These are phyloP conservation scores for Melolontha melolontha DNA, from an alignment of 2,888 invertebrate genomes.

Conservation along the genomic window DNA sequence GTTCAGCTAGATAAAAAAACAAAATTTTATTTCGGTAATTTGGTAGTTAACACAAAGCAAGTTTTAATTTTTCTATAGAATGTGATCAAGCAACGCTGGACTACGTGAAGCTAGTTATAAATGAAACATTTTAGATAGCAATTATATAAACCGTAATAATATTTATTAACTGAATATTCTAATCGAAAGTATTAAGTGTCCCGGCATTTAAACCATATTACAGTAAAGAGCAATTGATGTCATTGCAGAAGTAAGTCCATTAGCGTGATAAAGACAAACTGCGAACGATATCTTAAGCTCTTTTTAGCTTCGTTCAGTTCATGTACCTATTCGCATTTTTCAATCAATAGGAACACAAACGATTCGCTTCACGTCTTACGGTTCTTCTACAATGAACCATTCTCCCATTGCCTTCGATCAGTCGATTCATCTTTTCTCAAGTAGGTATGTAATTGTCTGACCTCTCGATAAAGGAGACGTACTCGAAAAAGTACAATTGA, in stretches of 20 bases:
- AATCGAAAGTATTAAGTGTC: too few relatives aligned
- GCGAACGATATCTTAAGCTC: neutral
- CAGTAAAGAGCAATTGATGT: too few relatives aligned
- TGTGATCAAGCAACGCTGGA: too few relatives aligned
- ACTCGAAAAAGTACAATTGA: conserved; percentile 22
- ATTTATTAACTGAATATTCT: too few relatives aligned
- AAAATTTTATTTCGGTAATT: too few relatives aligned
- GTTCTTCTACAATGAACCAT: conserved; percentile 24
- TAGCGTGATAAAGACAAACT: conserved; percentile 18
- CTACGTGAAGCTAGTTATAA: too few relatives aligned
- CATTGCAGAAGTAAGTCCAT: neutral
- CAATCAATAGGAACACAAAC: conserved; percentile 27
- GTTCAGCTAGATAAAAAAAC: too few relatives aligned
- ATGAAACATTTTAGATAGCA: too few relatives aligned
- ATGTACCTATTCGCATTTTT: conserved; percentile 15
- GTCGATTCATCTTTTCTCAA: conserved; percentile 36
- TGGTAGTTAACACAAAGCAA: too few relatives aligned
- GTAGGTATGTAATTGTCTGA: conserved; percentile 35
- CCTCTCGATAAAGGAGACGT: conserved; percentile 29
- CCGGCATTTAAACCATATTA: too few relatives aligned
- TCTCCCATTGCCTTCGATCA: conserved; percentile 18
- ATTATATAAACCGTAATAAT: too few relatives aligned
- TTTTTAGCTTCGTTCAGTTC: conserved; percentile 10
- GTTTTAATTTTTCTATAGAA: too few relatives aligned
- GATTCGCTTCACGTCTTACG: conserved; percentile 29